phyloP scores from a whole-genome alignment of 2,113 vertebrate genomes.

The Pluvialis apricaria region DNA sequence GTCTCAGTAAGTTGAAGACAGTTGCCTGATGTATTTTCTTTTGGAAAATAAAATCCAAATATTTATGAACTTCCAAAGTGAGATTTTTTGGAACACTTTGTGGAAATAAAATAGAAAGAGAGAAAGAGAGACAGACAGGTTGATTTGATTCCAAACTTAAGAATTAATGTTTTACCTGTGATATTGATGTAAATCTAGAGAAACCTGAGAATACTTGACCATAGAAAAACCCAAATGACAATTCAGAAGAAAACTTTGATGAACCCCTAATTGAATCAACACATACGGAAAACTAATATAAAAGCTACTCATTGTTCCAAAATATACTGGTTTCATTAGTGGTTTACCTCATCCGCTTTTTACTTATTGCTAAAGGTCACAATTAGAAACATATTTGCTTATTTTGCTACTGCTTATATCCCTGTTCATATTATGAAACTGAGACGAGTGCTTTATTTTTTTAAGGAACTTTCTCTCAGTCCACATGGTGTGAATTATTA shows the following conservation, averaged over 20 bases:
- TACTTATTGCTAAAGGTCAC: slow-evolving; percentile 40
- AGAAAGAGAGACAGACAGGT: not conserved
- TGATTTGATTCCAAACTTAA: not conserved
- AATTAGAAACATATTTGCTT: slow-evolving; percentile 67
- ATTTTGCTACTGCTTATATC: slow-evolving; percentile 39
- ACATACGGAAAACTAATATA: slow-evolving; percentile 23
- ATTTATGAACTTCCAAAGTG: not conserved
- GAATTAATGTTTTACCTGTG: not conserved
- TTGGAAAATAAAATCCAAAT: not conserved
- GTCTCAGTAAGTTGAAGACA: not conserved
- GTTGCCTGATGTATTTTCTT: not conserved
- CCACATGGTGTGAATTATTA: slow-evolving; percentile 25
- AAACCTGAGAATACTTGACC: not conserved
- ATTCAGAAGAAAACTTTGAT: not conserved
- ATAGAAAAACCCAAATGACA: not conserved
- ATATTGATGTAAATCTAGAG: not conserved
- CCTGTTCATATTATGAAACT: slow-evolving; percentile 18
- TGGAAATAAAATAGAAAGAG: not conserved
- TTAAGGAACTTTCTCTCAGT: not conserved
- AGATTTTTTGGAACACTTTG: not conserved
- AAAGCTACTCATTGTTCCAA: slow-evolving; percentile 35
- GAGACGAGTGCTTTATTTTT: not conserved
- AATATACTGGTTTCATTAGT: slow-evolving; percentile 58
- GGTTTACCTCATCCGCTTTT: slow-evolving; percentile 29
- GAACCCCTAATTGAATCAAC: slow-evolving; percentile 24